phyloP scores from a whole-genome alignment of 2,797 vertebrate genomes.

The Alectoris magna region DNA sequence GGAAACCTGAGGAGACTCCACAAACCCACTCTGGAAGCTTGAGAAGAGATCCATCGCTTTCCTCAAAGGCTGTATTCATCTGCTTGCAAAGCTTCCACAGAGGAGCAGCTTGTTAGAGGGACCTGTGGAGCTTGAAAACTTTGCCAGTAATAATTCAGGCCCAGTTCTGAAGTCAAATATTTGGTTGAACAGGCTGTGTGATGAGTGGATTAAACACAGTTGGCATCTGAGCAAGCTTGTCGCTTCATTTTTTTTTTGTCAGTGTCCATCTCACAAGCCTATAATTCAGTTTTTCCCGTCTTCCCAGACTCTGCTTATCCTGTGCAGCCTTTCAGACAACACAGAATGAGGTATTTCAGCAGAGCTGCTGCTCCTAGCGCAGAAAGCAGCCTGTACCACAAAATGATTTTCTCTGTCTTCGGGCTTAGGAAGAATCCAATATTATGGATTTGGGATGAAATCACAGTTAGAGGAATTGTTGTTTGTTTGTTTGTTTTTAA shows the following conservation, averaged over 20 bases:
- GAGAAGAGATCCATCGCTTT: slow-evolving; percentile 26
- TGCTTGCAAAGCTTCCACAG: slow-evolving; percentile 55
- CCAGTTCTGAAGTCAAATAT: slow-evolving; percentile 62
- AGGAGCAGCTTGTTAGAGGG: slow-evolving; percentile 60
- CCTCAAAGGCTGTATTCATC: slow-evolving; percentile 68
- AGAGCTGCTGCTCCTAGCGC: not conserved
- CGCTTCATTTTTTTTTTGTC: slow-evolving; percentile 38
- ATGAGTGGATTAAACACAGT: slow-evolving; percentile 57
- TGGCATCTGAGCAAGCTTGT: not conserved
- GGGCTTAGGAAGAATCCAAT: slow-evolving; percentile 18
- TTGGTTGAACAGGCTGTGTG: slow-evolving; percentile 63
- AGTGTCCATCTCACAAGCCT: slow-evolving; percentile 1
- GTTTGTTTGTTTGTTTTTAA: not conserved
- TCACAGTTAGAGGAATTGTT: not conserved
- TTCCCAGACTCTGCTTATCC: slow-evolving; percentile 11
- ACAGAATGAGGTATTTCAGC: not conserved
- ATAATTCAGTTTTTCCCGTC: slow-evolving; percentile 13
- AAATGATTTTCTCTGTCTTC: slow-evolving; percentile 4
- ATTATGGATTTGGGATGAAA: slow-evolving; percentile 12
- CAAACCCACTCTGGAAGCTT: slow-evolving; percentile 34
- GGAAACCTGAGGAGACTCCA: not conserved
- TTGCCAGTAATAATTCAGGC: slow-evolving; percentile 68
- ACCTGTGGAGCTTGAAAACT: slow-evolving; percentile 32
- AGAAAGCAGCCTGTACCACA: not conserved
- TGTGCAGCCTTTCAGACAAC: not conserved